Base-by-base conservation (phyloP, 2,888 invertebrate genomes). In the Xestobium rufovillosum region DNA sequence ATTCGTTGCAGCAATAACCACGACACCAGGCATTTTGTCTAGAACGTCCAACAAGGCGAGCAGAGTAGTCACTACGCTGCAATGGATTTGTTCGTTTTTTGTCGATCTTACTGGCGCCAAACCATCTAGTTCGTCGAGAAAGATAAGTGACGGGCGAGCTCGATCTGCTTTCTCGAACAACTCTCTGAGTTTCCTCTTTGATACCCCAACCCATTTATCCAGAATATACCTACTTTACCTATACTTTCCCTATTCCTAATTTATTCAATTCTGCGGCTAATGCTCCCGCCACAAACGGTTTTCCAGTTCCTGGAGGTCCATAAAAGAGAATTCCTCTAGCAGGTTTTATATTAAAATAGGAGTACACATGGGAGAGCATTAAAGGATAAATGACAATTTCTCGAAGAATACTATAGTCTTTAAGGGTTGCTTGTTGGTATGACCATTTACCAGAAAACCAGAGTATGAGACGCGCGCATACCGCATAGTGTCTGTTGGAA, bases 111-210 rank as follows among this genome's bases (percentile, higher is more conserved):
- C 85, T 2, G 90, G 90, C 34, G 89, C 89, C 26, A 91, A 65
- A 28, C 89, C 90, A 63, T 91, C 90, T 44, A 91, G 81, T 67
- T 91, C 90, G 63, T 91, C 90, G 67, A 91, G 90, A 69, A 91
- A n/a, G n/a, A n/a, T n/a, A n/a, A n/a, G n/a, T n/a, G n/a, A n/a
- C n/a, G n/a, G n/a, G n/a, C n/a, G n/a, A n/a, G n/a, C n/a, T n/a
- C n/a, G n/a, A n/a, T n/a, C n/a, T n/a, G n/a, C n/a, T 43, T 60
- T 59, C 35, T 59, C 56, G 39, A 65, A 65, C 14, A 65, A 40
- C 14, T 55, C 51, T 34, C 60, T 41, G 27, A 65, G 45, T 42
- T 63, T 63, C 32, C 60, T 57, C 39, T 65, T 64, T 1, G 64
- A 64, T 44, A 61, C 64, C 14, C 65, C 65, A 6, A 63, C 57